phyloP scores from a whole-genome alignment of 2,113 vertebrate species.

The Menura novaehollandiae region DNA sequence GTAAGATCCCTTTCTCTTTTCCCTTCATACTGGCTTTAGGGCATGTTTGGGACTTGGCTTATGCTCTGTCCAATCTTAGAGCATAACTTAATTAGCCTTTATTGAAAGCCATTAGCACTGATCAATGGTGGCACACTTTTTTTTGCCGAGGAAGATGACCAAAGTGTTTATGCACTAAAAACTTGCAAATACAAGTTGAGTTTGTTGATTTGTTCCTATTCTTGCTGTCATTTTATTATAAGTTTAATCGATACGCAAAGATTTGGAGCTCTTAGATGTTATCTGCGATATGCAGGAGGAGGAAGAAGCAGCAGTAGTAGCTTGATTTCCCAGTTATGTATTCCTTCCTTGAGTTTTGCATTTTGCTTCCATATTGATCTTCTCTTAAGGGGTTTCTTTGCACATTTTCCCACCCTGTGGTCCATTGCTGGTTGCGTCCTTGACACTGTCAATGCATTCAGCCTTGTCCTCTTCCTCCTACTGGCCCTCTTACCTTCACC shows the following conservation, averaged over 20 bases:
- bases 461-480: not conserved
- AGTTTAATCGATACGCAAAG: not conserved
- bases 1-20: slow-evolving; percentile 23
- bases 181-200: not conserved
- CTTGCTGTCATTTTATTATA: not conserved
- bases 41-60: slow-evolving; percentile 46
- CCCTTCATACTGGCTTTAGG: slow-evolving; percentile 43
- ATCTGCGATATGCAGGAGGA: not conserved
- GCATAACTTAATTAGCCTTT: slow-evolving; percentile 37
- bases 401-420: not conserved
- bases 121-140: not conserved
- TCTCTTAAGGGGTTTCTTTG: not conserved
- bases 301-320: not conserved
- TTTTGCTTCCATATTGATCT: not conserved
- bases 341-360: not conserved
- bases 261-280: not conserved
- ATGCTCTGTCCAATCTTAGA: slow-evolving; percentile 26
- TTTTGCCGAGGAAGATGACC: not conserved
- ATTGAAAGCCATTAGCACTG: slow-evolving; percentile 37
- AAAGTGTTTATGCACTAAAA: slow-evolving; percentile 17
- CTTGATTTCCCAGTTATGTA: not conserved
- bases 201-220: not conserved
- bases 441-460: not conserved
- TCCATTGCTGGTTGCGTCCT: rapidly evolving
- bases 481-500: not conserved